Percentiles rank a stretch among this genome's conserved stretches.
Evolutionary conservation across 2,113 vertebrate species (phyloP).

Genomic region (Syngnathus floridae): DNA sequence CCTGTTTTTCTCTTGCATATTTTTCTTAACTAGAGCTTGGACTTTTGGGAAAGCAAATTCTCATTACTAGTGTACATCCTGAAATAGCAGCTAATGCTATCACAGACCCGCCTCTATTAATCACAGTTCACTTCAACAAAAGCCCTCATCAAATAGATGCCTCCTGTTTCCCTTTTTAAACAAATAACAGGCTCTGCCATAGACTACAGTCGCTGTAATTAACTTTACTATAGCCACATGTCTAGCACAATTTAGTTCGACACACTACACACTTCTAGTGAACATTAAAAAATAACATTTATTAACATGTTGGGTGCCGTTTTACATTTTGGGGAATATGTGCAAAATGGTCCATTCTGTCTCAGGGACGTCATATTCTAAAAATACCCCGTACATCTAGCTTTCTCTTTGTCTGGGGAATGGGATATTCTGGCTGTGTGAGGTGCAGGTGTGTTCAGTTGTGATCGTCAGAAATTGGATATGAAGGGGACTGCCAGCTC

Average conservation of each 20-base stretch:
- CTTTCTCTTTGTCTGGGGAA: constrained; percentile 31
- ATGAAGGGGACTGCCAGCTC: constrained; percentile 66
- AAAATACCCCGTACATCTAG: constrained; percentile 27
- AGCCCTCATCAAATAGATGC: background rate
- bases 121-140: background rate
- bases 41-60: too few species aligned
- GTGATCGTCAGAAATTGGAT: constrained; percentile 66
- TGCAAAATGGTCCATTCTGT: constrained; percentile 17
- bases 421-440: constrained; percentile 27
- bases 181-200: background rate
- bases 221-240: background rate
- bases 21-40: background rate
- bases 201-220: background rate
- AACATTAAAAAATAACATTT: background rate
- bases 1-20: background rate
- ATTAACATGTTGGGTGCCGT: background rate
- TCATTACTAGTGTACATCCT: background rate
- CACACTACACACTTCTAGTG: background rate
- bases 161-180: background rate
- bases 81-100: background rate
- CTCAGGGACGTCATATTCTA: constrained; percentile 9
- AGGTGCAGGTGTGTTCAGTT: constrained; percentile 65
- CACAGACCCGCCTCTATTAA: background rate
- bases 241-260: background rate
- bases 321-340: constrained; percentile 12